Base-by-base conservation (phyloP, 2,888 invertebrate genomes). In the Parnassius glacialis region DNA sequence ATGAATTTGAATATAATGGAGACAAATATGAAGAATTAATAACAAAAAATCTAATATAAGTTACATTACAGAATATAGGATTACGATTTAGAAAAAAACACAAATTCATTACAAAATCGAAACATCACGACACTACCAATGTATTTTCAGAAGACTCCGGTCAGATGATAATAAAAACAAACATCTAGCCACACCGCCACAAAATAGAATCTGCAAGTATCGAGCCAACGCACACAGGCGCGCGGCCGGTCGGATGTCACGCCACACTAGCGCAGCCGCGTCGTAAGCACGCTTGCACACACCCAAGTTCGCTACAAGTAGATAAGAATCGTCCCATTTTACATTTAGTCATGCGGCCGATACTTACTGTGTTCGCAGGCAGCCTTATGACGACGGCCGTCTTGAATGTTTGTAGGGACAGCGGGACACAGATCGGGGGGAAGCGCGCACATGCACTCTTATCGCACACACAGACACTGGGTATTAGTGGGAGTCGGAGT, bases 81-180 rank as follows among this genome's bases (percentile, higher is more conserved):
- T 34, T 34, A 7, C 3, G 34, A 34, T 34, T 34, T 34, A 25
- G 34, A 7, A 34, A 34, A 34, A 34, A 34, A 7, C 7, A 7
- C 7, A 1, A 34, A 34, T 34, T 34, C 34, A 34, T 34, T 34
- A 34, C 34, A 34, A 13, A 9, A 9, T 11, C 48, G 13, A 48
- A 13, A 9, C 13, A 48, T 12, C 25, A 20, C 54, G 13, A 58
- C 43, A 34, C 13, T 34, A 51, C 41, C 16, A 59, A 55, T 55
- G 62, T 62, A 62, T 70, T 73, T 78, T 80, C 77, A 84, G 73
- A 78, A 82, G 79, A 81, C 80, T 76, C 79, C 81, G 81, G 84
- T 86, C 90, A 86, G 86, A 87, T 88, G 89, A 89, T 90, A 90
- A 90, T 90, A 90, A 90, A 90, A 90, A 90, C 90, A 91, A 90